A percentile compares a stretch with the other conserved stretches of the same genome.
Conservation (phyloP, 2,888 invertebrate species). For the Melieria omissa region DNA sequence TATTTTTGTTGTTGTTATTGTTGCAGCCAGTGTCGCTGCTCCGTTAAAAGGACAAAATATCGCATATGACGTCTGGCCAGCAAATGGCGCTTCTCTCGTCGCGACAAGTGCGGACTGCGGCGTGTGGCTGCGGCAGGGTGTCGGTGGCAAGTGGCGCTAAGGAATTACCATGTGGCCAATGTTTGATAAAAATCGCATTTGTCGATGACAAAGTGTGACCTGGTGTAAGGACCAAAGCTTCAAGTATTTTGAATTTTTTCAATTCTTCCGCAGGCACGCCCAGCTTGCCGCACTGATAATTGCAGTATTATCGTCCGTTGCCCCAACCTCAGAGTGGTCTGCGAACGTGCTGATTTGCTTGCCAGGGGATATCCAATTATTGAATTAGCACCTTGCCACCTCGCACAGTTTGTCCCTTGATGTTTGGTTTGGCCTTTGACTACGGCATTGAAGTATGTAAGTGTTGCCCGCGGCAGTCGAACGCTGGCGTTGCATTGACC, state of each 20-base stretch:
- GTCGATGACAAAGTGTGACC: too few species aligned
- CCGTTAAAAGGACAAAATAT: neutral
- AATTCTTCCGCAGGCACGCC: too few species aligned
- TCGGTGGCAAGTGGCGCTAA: conserved; percentile 9
- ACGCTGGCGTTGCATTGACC: neutral
- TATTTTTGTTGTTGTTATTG: conserved; percentile 29
- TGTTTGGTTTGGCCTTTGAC: neutral
- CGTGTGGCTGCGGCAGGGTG: neutral
- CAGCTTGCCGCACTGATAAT: too few species aligned
- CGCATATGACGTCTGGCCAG: conserved; percentile 26
- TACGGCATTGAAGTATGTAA: neutral
- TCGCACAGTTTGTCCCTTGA: neutral
- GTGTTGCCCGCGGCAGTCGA: neutral
- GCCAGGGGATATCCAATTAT: conserved; percentile 30
- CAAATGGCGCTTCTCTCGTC: conserved; percentile 27
- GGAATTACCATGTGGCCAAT: neutral
- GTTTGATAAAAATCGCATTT: too few species aligned
- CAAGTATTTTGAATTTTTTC: too few species aligned
- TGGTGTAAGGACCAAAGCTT: too few species aligned
- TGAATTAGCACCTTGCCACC: conserved; percentile 21
- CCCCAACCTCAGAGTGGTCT: too few species aligned
- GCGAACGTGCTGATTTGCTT: conserved; percentile 25
- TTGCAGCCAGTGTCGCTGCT: conserved; percentile 25
- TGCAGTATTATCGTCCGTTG: too few species aligned
- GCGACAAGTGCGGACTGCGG: too few species aligned